phyloP scores from a whole-genome alignment of 2,797 vertebrate genomes.

The Simalia tracyae region DNA sequence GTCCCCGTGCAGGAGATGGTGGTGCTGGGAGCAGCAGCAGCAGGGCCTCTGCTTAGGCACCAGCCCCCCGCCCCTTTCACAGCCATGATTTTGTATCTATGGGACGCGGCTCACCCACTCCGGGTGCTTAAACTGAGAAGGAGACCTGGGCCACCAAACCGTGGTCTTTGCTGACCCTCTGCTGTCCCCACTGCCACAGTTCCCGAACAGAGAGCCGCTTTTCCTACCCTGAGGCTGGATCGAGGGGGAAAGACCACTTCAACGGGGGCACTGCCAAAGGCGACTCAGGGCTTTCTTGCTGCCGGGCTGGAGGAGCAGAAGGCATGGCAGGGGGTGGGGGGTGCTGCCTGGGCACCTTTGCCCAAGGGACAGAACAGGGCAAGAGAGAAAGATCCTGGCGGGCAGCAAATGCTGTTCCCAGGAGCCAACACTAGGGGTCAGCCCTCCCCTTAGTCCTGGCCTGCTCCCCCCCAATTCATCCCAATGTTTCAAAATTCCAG shows the following conservation, averaged over 20 bases:
- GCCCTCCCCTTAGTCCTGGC: background rate
- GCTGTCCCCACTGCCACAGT: too few species aligned
- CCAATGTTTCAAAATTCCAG: background rate
- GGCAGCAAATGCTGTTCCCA: background rate
- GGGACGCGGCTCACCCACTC: too few species aligned
- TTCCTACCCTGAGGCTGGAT: background rate
- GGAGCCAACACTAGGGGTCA: background rate
- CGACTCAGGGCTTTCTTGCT: too few species aligned
- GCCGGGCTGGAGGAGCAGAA: too few species aligned
- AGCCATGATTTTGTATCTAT: too few species aligned
- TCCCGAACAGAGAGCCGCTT: background rate
- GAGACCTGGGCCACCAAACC: background rate
- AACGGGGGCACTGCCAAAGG: too few species aligned
- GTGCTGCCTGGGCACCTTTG: background rate
- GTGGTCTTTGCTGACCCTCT: background rate
- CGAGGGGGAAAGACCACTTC: too few species aligned
- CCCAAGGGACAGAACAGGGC: background rate
- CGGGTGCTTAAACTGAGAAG: background rate
- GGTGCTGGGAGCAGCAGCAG: too few species aligned
- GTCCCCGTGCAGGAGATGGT: too few species aligned
- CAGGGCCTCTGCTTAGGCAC: too few species aligned
- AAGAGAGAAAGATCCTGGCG: too few species aligned
- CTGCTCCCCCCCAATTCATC: background rate
- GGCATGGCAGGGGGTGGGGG: too few species aligned
- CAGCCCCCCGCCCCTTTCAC: background rate